Evolutionary conservation across 2,888 invertebrate genomes (phyloP).

Genomic region (Agrochola circellaris): DNA sequence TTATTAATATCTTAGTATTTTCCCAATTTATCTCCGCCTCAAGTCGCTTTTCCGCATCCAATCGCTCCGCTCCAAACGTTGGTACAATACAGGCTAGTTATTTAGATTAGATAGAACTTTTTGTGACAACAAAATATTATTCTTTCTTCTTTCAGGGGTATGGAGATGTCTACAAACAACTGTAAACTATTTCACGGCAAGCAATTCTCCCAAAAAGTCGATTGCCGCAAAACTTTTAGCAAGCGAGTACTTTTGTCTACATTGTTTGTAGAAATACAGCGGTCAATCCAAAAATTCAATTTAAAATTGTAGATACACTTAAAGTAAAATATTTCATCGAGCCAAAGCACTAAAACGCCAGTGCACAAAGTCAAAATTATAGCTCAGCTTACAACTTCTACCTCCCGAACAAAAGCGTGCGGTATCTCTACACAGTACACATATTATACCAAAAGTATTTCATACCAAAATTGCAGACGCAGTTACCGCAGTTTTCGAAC

Average conservation of each 20-base stretch:
- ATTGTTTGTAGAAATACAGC: not conserved
- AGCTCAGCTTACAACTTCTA: conserved; percentile 53
- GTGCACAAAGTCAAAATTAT: conserved; percentile 55
- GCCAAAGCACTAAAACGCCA: conserved; percentile 25
- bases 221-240: not conserved
- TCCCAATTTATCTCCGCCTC: too few relatives aligned
- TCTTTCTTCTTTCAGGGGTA: not conserved
- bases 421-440: conserved; percentile 39
- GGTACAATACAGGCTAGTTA: too few relatives aligned
- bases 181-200: too few relatives aligned
- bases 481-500: conserved; percentile 55
- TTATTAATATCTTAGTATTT: too few relatives aligned
- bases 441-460: conserved; percentile 53
- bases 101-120: not conserved
- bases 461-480: conserved; percentile 58
- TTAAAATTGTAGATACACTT: conserved; percentile 12
- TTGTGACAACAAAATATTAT: not conserved
- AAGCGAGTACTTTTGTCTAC: not conserved
- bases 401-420: conserved; percentile 47
- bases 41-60: too few relatives aligned
- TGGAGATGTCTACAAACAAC: not conserved
- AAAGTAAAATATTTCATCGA: conserved; percentile 45
- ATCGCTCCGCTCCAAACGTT: too few relatives aligned
- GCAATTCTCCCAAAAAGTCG: not conserved
- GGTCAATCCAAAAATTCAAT: conserved; percentile 19